These are phyloP conservation scores for Rhynchonycteris naso DNA, from an alignment of 2,797 vertebrate species.

Conservation along the genomic window DNA sequence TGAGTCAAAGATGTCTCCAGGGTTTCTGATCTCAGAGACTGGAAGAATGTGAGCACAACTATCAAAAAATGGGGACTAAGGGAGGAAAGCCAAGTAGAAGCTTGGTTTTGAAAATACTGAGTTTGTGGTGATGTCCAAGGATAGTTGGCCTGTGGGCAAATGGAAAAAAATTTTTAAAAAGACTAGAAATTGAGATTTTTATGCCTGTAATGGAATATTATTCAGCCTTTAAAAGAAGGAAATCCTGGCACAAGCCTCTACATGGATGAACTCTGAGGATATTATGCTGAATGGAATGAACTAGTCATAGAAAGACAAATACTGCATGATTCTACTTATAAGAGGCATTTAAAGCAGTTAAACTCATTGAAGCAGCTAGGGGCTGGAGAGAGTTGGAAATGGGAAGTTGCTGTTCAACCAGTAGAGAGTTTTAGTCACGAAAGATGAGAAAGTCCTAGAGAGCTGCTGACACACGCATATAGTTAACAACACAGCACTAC, in stretches of 20 bases:
- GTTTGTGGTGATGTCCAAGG: neutral
- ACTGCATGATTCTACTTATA: neutral
- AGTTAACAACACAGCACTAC: neutral
- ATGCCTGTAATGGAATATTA: conserved; percentile 15
- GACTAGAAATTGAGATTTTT: neutral
- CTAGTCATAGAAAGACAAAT: neutral
- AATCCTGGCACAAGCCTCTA: neutral
- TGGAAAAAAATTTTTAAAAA: neutral
- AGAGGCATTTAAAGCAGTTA: neutral
- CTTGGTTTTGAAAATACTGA: conserved; percentile 51
- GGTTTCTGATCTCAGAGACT: conserved; percentile 45
- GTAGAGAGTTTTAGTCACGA: neutral
- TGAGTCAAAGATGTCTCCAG: conserved; percentile 52
- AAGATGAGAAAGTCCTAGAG: neutral
- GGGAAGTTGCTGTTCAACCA: neutral
- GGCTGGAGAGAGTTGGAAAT: neutral
- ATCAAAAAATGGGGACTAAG: conserved; percentile 28
- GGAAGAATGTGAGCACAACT: conserved; percentile 60
- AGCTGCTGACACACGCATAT: neutral
- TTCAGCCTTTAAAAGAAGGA: conserved; percentile 37
- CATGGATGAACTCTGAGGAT: neutral
- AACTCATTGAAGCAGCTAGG: neutral
- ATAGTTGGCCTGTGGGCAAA: neutral
- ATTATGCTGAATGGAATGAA: neutral
- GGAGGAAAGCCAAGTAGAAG: neutral